These are phyloP conservation scores for Cephus pygmeus DNA, from an alignment of 2,888 invertebrate genomes.

Conservation along the genomic window DNA sequence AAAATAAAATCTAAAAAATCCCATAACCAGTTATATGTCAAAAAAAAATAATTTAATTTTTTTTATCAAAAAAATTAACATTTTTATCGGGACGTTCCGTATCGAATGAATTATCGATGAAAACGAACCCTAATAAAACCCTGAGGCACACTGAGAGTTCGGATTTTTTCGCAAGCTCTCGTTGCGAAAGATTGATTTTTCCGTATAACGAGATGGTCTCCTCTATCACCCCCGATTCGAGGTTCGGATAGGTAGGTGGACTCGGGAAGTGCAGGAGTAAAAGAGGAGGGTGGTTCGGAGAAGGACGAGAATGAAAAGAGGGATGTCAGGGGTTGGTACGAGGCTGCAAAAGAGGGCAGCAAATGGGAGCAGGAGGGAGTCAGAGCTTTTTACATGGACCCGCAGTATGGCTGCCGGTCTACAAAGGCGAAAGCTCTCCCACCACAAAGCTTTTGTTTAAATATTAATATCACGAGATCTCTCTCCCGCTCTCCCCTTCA, in stretches of 20 bases:
- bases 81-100: neutral
- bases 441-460: slow-evolving; percentile 47
- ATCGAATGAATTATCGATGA: neutral
- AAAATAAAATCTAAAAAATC: neutral
- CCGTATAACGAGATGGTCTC: slow-evolving; percentile 16
- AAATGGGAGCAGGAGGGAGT: slow-evolving; percentile 10
- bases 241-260: neutral
- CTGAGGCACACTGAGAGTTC: neutral
- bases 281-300: neutral
- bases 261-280: neutral
- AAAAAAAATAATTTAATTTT: neutral
- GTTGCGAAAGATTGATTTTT: slow-evolving; percentile 21
- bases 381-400: slow-evolving; percentile 16
- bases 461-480: slow-evolving; percentile 54
- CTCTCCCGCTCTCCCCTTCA: slow-evolving; percentile 17
- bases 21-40: neutral
- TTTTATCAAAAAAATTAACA: neutral
- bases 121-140: neutral
- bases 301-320: neutral
- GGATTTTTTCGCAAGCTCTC: slow-evolving; percentile 4
- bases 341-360: neutral
- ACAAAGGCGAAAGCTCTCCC: slow-evolving; percentile 39
- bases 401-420: slow-evolving; percentile 15
- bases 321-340: neutral
- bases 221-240: neutral